These are phyloP conservation scores for Heliconius himera DNA, from an alignment of 1,140 invertebrate species.

Conservation along the genomic window DNA sequence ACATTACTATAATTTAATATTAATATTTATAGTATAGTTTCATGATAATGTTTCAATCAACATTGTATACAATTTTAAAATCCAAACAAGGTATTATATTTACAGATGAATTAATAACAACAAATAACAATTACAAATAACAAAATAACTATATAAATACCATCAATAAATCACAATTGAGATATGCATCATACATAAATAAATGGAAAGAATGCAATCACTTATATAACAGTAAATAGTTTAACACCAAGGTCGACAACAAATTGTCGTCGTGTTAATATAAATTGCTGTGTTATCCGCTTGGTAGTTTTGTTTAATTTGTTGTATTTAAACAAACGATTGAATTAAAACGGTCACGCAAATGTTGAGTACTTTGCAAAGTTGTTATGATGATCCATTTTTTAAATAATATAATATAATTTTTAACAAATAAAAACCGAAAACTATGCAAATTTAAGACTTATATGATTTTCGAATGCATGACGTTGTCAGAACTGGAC, in stretches of 20 bases:
- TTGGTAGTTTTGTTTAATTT: conserved; percentile 14
- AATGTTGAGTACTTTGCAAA: background rate
- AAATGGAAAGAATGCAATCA: conserved; percentile 21
- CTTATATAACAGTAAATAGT: conserved; percentile 13
- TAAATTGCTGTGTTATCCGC: conserved; percentile 14
- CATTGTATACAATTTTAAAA: background rate
- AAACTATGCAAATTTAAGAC: too few species aligned
- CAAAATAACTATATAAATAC: background rate
- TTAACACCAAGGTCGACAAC: conserved; percentile 21
- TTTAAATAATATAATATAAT: background rate
- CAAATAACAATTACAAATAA: conserved; percentile 7
- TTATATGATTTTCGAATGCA: too few species aligned
- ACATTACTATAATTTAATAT: too few species aligned
- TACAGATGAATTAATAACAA: background rate
- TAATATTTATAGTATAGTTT: too few species aligned
- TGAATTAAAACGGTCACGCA: conserved; percentile 22
- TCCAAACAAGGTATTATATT: background rate
- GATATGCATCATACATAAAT: background rate
- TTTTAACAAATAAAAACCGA: too few species aligned
- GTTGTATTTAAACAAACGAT: conserved; percentile 11
- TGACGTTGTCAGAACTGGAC: too few species aligned
- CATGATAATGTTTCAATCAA: too few species aligned
- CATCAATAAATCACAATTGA: background rate
- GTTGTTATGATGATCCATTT: background rate
- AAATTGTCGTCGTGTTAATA: conserved; percentile 14